Percentiles rank a stretch among this genome's conserved stretches.
These are phyloP conservation scores for Simalia tracyae DNA, from an alignment of 2,797 vertebrate species.

Conservation along the genomic window DNA sequence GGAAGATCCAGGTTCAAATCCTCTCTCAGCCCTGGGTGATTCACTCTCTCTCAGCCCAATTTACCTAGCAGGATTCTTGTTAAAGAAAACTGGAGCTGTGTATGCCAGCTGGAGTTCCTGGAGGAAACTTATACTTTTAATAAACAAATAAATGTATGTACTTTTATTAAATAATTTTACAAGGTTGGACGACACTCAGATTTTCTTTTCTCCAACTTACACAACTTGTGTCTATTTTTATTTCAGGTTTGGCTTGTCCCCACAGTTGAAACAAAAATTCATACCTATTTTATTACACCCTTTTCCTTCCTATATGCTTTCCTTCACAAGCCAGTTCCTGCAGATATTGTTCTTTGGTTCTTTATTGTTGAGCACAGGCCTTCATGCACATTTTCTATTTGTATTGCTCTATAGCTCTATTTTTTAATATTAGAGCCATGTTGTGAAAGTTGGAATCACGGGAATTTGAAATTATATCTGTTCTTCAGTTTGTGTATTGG, in stretches of 20 bases:
- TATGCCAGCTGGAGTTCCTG: not conserved
- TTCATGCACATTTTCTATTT: not conserved
- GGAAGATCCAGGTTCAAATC: no score
- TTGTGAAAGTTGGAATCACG: not conserved
- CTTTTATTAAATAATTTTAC: not conserved
- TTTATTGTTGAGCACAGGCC: not conserved
- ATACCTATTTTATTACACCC: not conserved
- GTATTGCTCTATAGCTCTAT: not conserved
- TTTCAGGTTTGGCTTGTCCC: not conserved
- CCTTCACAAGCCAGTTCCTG: not conserved
- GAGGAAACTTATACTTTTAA: not conserved
- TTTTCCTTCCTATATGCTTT: not conserved
- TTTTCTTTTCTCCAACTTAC: not conserved
- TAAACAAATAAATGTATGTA: not conserved
- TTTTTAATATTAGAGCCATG: not conserved
- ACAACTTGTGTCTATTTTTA: not conserved
- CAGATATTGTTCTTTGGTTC: not conserved
- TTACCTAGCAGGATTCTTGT: no score
- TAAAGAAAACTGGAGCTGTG: not conserved
- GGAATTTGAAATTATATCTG: not conserved
- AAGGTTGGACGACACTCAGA: not conserved
- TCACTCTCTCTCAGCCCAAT: no score
- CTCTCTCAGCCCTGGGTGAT: no score
- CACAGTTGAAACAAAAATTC: not conserved
- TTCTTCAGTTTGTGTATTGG: not conserved